Percentiles rank a stretch among this genome's conserved stretches.
phyloP scores from a whole-genome alignment of 2,113 vertebrate genomes.

The Sceloporus undulatus region DNA sequence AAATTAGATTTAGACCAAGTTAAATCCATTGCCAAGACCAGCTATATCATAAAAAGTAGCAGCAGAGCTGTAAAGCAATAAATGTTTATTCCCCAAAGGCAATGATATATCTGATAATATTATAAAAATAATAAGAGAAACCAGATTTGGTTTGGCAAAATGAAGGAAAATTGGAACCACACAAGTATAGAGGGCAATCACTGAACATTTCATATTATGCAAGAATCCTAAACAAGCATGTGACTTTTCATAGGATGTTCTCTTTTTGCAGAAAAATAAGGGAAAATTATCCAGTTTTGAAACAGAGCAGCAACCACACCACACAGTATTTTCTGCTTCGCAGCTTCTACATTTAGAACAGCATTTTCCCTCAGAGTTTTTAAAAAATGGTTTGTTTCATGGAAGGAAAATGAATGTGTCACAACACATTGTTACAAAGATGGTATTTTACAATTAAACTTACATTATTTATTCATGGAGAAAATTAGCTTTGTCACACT shows the following conservation, averaged over 20 bases:
- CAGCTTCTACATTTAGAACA: conserved; percentile 22
- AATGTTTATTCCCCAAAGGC: conserved; percentile 32
- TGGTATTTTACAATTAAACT: conserved; percentile 36
- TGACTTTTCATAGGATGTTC: not conserved
- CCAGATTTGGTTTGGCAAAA: conserved; percentile 10
- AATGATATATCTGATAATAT: not conserved
- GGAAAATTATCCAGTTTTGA: conserved; percentile 5
- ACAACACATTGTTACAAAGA: conserved; percentile 33
- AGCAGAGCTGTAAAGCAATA: not conserved
- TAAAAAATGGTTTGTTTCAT: conserved; percentile 19
- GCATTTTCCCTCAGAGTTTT: conserved; percentile 2
- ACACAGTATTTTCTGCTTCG: conserved; percentile 39
- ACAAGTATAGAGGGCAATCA: not conserved
- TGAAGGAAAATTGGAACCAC: not conserved
- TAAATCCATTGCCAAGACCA: too few relatives aligned
- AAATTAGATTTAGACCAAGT: too few relatives aligned
- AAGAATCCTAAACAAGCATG: not conserved
- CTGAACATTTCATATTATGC: not conserved
- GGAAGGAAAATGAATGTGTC: conserved; percentile 34
- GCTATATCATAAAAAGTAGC: too few relatives aligned
- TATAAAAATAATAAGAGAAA: conserved; percentile 11
- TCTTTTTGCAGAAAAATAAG: not conserved
- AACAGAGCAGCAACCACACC: not conserved
- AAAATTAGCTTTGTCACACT: conserved; percentile 37
- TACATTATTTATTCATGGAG: conserved; percentile 40